Evolutionary conservation across 2,113 vertebrate genomes (phyloP).

Genomic region (Asarcornis scutulata): DNA sequence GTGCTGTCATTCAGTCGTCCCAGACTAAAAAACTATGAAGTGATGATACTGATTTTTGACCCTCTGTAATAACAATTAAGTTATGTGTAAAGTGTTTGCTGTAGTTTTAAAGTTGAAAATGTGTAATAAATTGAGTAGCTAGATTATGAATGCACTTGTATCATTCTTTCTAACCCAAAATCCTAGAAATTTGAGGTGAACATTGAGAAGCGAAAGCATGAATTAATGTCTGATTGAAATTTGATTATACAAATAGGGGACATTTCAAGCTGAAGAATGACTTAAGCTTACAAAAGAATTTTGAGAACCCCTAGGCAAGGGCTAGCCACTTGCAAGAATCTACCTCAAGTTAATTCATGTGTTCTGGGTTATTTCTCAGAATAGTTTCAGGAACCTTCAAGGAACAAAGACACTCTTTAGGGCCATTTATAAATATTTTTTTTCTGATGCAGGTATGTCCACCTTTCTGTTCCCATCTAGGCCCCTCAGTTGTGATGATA

Average conservation of each 20-base stretch:
- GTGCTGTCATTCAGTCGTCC: background rate
- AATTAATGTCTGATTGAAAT: background rate
- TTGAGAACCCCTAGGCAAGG: background rate
- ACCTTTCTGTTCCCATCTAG: background rate
- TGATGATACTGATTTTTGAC: background rate
- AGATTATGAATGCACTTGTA: background rate
- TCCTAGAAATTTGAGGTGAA: background rate
- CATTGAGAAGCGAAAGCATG: background rate
- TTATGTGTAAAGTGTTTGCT: background rate
- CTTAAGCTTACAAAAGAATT: background rate
- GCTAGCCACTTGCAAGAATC: background rate
- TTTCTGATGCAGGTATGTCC: background rate
- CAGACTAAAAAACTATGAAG: background rate
- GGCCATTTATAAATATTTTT: background rate
- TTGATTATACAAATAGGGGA: background rate
- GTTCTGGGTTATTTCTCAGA: background rate
- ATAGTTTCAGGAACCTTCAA: background rate
- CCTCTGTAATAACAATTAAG: background rate
- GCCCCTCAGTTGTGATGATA: background rate
- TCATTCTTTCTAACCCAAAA: background rate
- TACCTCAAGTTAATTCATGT: background rate
- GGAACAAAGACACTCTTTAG: background rate
- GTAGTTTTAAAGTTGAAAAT: background rate
- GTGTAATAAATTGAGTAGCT: background rate
- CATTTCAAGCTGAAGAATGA: background rate